Evolutionary conservation across 2,113 vertebrate genomes (phyloP).

Genomic region (Sterrhoptilus dennistouni): DNA sequence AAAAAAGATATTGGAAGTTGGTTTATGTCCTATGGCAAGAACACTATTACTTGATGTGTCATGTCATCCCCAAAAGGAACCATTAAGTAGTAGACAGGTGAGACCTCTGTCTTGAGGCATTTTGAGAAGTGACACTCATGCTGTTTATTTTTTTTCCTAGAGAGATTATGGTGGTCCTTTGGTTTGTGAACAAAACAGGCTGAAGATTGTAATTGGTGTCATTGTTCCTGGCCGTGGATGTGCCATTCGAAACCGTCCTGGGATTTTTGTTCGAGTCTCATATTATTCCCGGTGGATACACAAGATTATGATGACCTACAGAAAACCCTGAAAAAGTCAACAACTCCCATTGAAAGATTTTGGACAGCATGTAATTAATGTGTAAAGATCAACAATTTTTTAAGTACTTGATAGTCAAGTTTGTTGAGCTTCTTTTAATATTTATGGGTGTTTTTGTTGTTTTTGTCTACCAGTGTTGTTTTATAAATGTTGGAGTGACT

Average conservation of each 20-base stretch:
- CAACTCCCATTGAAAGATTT: conserved; percentile 27
- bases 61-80: not conserved
- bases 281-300: conserved; percentile 96
- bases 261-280: conserved; percentile 92
- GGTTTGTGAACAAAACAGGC: conserved; percentile 91
- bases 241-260: conserved; percentile 88
- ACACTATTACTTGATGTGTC: not conserved
- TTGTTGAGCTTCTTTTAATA: conserved; percentile 74
- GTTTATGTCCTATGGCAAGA: not conserved
- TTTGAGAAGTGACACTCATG: not conserved
- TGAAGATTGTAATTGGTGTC: conserved; percentile 90
- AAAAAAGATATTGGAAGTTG: not conserved
- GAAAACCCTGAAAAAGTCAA: conserved; percentile 39
- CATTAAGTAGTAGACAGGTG: not conserved
- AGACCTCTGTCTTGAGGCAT: not conserved
- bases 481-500: conserved; percentile 73
- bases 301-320: conserved; percentile 86
- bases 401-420: conserved; percentile 75
- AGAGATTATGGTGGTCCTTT: conserved; percentile 95
- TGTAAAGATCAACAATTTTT: conserved; percentile 43
- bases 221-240: conserved; percentile 94
- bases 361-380: conserved; percentile 50
- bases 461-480: conserved; percentile 72
- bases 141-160: conserved; percentile 68
- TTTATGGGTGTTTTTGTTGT: conserved; percentile 73